Percentiles rank a stretch among this genome's conserved stretches.
phyloP scores from a whole-genome alignment of 2,113 vertebrate genomes.

The Morone saxatilis region DNA sequence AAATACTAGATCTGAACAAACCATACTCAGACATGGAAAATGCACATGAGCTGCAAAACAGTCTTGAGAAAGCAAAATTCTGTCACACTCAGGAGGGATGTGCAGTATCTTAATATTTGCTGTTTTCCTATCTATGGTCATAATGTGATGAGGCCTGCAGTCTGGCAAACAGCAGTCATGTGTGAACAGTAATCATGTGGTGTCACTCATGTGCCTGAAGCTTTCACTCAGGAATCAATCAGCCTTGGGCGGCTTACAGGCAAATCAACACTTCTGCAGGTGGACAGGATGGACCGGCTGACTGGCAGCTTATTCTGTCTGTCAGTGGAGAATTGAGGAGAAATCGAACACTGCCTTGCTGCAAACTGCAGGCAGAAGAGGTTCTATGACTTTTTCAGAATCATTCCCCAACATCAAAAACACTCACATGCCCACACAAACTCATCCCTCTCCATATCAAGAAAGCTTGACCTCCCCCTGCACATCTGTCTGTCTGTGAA shows the following conservation, averaged over 20 bases:
- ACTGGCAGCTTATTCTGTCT: constrained; percentile 76
- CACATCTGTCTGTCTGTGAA: neutral
- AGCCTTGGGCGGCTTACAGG: constrained; percentile 69
- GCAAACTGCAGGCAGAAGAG: constrained; percentile 27
- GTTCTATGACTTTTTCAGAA: constrained; percentile 21
- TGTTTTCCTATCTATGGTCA: constrained; percentile 31
- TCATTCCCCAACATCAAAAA: constrained; percentile 10
- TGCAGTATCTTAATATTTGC: constrained; percentile 26
- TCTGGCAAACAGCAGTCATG: constrained; percentile 60
- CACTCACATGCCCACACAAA: neutral
- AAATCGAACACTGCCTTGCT: constrained; percentile 51
- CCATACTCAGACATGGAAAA: constrained; percentile 2
- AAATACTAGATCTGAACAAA: constrained; percentile 15
- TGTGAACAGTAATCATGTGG: constrained; percentile 74
- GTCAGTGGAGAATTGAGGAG: constrained; percentile 63
- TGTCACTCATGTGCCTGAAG: constrained; percentile 76
- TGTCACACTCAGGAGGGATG: neutral
- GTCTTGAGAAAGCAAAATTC: neutral
- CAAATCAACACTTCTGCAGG: constrained; percentile 75
- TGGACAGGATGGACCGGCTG: constrained; percentile 59
- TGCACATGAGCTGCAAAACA: neutral
- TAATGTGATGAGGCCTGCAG: constrained; percentile 56
- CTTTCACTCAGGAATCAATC: constrained; percentile 76
- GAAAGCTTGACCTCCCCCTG: constrained; percentile 6
- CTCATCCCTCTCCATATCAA: neutral